Base-by-base conservation (phyloP, 2,113 vertebrate genomes). In the Onychostoma macrolepis region DNA sequence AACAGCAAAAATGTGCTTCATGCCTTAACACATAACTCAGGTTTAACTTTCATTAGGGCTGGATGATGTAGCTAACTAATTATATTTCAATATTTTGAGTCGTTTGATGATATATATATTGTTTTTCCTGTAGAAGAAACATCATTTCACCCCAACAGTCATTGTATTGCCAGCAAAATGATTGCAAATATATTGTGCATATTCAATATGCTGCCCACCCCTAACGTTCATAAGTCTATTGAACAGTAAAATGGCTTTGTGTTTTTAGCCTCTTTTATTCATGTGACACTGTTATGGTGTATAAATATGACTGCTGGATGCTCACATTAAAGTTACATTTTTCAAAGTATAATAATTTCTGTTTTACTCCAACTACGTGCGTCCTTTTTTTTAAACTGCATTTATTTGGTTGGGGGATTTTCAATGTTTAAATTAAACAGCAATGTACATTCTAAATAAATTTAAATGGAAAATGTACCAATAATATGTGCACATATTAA, bases 291-390 rank as follows among this genome's bases (percentile, higher is more conserved):
- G 45, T 58, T 58, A 33, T 36, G 6, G 13, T 63, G 56, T 38
- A 61, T 80, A 58, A 80, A 17, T 43, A 61, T 21, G 33, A 61
- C 50, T 63, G 12, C 78, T 80, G 36, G 78, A 63, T 41, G 53
- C 78, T 80, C 33, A 26, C 21, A 61, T 61, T 80, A 80, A 80
- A 58, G 50, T 61, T 24, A n/a, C 21, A 17, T 81, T 80, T 61
- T 26, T 43, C 56, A 45, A 81, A 63, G 33, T 36, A 41, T 11
- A 21, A 65, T 45, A 9, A 81, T 80, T 80, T 79, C 8, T 28
- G n/a, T 61, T 63, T 33, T 72, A 30, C 67, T 36, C 19, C 30
- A 61, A 10, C 7, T 58, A 8, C 3, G 8, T 24, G 21, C 7
- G 19, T 8, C 45, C 48, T 67, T 0, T 71, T 69, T 69, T 69